These are phyloP conservation scores for Oxytorus armatus DNA, from an alignment of 2,888 invertebrate genomes.

Conservation along the genomic window DNA sequence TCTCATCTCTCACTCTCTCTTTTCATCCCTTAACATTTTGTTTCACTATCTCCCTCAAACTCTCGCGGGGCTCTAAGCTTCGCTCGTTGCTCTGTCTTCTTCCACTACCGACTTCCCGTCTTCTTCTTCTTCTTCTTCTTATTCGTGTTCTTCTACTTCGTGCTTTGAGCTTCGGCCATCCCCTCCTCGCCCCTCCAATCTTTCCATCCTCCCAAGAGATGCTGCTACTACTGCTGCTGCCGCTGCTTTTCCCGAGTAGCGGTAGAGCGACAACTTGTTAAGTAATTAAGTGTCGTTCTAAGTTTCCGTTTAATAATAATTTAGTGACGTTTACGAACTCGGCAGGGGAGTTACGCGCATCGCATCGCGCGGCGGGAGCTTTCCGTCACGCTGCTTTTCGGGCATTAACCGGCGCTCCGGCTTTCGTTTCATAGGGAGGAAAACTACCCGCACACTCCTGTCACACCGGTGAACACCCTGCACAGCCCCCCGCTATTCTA, in stretches of 20 bases:
- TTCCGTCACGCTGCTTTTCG: constrained; percentile 68
- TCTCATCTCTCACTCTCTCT: constrained; percentile 39
- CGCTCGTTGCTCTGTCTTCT: constrained; percentile 45
- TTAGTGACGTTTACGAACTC: constrained; percentile 78
- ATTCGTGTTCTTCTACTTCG: constrained; percentile 62
- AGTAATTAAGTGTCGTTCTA: constrained; percentile 80
- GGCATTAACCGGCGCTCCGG: constrained; percentile 56
- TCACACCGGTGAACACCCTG: constrained; percentile 18
- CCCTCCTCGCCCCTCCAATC: constrained; percentile 31
- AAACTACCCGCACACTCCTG: constrained; percentile 18
- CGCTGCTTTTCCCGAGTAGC: constrained; percentile 66
- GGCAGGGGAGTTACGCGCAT: constrained; percentile 59
- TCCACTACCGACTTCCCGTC: constrained; percentile 34
- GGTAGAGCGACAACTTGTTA: constrained; percentile 79
- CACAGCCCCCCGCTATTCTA: constrained; percentile 21
- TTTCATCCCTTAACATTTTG: constrained; percentile 48
- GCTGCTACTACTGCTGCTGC: constrained; percentile 63
- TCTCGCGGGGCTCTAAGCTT: constrained; percentile 47
- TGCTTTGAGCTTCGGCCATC: constrained; percentile 55
- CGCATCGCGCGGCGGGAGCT: constrained; percentile 71
- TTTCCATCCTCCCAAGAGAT: constrained; percentile 67
- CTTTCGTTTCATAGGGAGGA: constrained; percentile 48
- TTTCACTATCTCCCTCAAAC: constrained; percentile 57
- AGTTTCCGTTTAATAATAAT: constrained; percentile 80
- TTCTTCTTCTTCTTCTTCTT: constrained; percentile 60